Conservation (phyloP, 1,140 invertebrate genomes). For the Octopus sinensis region DNA sequence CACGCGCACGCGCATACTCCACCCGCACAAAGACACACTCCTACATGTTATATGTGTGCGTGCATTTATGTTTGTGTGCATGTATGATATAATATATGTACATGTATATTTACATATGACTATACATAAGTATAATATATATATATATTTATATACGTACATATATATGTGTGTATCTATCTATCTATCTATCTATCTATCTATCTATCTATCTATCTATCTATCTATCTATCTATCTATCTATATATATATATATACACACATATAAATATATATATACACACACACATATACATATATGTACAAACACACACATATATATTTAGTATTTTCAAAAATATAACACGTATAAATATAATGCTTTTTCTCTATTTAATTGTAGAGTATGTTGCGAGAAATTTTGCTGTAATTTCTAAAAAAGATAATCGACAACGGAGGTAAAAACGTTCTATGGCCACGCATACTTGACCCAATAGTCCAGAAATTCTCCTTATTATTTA, state of each 20-base stretch:
- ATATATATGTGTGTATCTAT: neutral
- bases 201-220: neutral
- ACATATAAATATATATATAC: neutral
- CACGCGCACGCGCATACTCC: no score
- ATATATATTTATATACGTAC: neutral
- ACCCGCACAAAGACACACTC: no score
- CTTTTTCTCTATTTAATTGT: no score
- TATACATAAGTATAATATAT: neutral
- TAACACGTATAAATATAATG: no score
- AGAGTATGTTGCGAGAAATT: no score
- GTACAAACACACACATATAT: constrained; percentile 4
- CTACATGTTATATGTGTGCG: neutral
- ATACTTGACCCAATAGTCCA: no score
- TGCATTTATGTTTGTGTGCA: neutral
- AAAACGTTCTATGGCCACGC: no score
- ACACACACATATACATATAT: neutral
- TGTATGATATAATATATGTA: neutral
- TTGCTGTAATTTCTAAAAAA: no score
- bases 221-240: neutral
- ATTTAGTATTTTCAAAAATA: neutral
- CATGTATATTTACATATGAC: constrained; percentile 2
- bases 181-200: neutral
- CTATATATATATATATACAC: neutral
- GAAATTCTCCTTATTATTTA: no score
- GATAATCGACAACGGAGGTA: no score